Evolutionary conservation across 2,888 invertebrate species (phyloP).

Genomic region (Polyploca ridens): DNA sequence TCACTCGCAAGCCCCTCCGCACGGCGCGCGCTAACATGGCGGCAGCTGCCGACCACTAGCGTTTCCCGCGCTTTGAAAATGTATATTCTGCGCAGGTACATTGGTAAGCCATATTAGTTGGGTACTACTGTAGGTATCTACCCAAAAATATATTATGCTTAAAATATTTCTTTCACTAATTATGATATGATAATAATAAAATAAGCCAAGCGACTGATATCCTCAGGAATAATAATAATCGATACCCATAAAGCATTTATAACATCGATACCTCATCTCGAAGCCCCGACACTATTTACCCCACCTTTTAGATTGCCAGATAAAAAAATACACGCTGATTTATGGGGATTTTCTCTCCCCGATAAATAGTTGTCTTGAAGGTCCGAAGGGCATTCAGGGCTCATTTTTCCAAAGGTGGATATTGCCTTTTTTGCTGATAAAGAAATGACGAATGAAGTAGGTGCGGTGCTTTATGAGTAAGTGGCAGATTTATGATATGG

Average conservation of each 20-base stretch:
- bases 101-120: too few species aligned
- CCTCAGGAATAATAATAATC: conserved; percentile 47
- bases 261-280: conserved; percentile 39
- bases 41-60: too few species aligned
- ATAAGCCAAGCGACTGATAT: conserved; percentile 27
- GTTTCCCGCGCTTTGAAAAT: too few species aligned
- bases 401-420: conserved; percentile 77
- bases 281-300: conserved; percentile 38
- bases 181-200: too few species aligned
- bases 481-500: conserved; percentile 53
- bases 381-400: conserved; percentile 63
- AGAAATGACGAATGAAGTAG: conserved; percentile 73
- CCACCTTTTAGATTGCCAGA: conserved; percentile 72
- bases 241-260: conserved; percentile 54
- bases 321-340: conserved; percentile 71
- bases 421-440: conserved; percentile 78
- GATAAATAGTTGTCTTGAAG: conserved; percentile 82
- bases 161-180: too few species aligned
- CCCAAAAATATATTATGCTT: too few species aligned
- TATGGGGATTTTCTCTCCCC: conserved; percentile 63
- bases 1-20: too few species aligned
- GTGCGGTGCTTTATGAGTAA: conserved; percentile 62
- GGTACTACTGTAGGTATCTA: too few species aligned
- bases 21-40: too few species aligned
- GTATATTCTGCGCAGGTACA: too few species aligned